Evolutionary conservation across 2,113 vertebrate species (phyloP).

Genomic region (Onychostruthus taczanowskii): DNA sequence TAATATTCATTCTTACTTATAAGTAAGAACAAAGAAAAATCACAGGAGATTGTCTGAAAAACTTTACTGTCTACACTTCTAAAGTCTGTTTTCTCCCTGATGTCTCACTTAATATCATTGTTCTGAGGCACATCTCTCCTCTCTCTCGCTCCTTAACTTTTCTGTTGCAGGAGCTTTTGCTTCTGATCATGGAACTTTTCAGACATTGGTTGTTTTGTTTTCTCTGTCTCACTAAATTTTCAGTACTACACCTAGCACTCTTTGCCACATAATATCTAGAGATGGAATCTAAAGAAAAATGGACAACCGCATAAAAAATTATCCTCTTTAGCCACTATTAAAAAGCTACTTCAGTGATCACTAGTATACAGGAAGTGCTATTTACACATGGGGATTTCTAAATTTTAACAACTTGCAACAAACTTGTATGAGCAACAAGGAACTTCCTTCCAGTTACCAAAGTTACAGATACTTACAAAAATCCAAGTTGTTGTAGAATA

Average conservation of each 20-base stretch:
- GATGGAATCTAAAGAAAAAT: neutral
- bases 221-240: neutral
- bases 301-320: neutral
- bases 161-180: neutral
- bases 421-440: neutral
- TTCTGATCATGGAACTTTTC: neutral
- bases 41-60: neutral
- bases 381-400: conserved; percentile 6
- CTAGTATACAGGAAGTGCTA: conserved; percentile 21
- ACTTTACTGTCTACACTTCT: neutral
- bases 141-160: neutral
- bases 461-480: neutral
- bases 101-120: neutral
- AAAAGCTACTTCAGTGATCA: neutral
- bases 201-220: neutral
- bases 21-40: neutral
- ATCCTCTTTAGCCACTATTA: neutral
- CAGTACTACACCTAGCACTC: neutral
- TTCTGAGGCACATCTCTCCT: neutral
- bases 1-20: neutral
- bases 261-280: neutral
- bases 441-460: conserved; percentile 7
- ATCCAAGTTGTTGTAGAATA: neutral
- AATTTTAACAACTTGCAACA: neutral
- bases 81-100: neutral